A percentile compares a stretch with the other conserved stretches of the same genome.
These are phyloP conservation scores for Littorina saxatilis DNA, from an alignment of 1,140 invertebrate species.

Conservation along the genomic window DNA sequence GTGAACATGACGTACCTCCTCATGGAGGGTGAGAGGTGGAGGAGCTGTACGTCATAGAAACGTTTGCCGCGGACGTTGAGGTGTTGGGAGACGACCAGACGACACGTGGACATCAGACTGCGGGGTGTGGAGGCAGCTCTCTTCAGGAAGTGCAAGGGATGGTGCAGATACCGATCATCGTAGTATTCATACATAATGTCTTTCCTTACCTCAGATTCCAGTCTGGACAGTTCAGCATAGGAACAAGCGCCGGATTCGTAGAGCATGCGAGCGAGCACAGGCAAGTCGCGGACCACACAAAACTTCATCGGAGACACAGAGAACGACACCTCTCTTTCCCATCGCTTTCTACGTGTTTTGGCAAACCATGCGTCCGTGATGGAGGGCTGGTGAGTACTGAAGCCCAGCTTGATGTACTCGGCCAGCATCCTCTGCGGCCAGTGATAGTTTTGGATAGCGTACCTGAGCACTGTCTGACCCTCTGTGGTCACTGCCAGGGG, in stretches of 20 bases:
- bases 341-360: background rate
- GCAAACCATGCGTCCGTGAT: background rate
- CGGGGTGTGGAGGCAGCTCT: background rate
- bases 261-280: background rate
- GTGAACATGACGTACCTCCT: too few relatives aligned
- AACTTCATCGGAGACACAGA: background rate
- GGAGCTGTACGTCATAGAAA: too few relatives aligned
- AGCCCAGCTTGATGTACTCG: background rate
- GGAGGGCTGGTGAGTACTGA: conserved; percentile 2
- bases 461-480: background rate
- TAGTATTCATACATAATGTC: background rate
- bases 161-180: background rate
- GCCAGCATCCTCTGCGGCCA: background rate
- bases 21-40: too few relatives aligned
- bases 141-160: background rate
- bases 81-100: background rate
- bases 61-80: too few relatives aligned
- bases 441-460: background rate
- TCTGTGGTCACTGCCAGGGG: background rate
- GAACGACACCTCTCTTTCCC: background rate
- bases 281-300: background rate
- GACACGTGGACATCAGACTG: background rate
- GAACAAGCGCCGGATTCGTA: background rate
- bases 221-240: background rate
- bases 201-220: background rate